A percentile compares a stretch with the other conserved stretches of the same genome.
These are phyloP conservation scores for Engraulis encrasicolus DNA, from an alignment of 2,113 vertebrate species.

Conservation along the genomic window DNA sequence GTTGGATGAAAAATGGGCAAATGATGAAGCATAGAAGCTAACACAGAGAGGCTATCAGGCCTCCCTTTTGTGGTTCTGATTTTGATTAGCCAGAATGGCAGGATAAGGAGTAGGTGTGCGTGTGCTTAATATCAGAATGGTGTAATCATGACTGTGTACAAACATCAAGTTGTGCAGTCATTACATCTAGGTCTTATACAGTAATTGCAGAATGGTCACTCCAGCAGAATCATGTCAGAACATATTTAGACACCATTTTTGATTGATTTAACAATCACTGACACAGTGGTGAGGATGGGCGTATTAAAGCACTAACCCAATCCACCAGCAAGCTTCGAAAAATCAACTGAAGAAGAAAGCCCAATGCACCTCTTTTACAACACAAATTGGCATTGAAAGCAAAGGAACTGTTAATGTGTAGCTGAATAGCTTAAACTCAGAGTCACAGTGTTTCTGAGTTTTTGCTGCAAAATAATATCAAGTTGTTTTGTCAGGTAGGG, in stretches of 20 bases:
- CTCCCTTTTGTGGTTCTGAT: not conserved
- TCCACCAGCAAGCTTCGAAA: not conserved
- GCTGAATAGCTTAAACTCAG: too few relatives aligned
- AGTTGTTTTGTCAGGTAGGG: too few relatives aligned
- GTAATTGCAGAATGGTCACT: too few relatives aligned
- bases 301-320: not conserved
- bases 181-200: not conserved
- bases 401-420: too few relatives aligned
- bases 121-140: too few relatives aligned
- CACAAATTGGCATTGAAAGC: not conserved
- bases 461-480: too few relatives aligned
- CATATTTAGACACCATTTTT: too few relatives aligned
- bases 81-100: not conserved
- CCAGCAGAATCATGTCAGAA: too few relatives aligned
- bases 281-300: not conserved
- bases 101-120: too few relatives aligned
- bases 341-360: not conserved
- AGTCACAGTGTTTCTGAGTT: too few relatives aligned
- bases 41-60: not conserved
- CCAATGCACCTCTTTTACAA: not conserved
- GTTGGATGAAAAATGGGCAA: not conserved
- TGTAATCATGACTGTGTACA: not conserved
- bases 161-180: not conserved
- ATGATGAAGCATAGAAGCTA: not conserved
- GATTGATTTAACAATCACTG: not conserved